Base-by-base conservation (phyloP, 2,888 invertebrate species). In the Hypselothyrea guttata region DNA sequence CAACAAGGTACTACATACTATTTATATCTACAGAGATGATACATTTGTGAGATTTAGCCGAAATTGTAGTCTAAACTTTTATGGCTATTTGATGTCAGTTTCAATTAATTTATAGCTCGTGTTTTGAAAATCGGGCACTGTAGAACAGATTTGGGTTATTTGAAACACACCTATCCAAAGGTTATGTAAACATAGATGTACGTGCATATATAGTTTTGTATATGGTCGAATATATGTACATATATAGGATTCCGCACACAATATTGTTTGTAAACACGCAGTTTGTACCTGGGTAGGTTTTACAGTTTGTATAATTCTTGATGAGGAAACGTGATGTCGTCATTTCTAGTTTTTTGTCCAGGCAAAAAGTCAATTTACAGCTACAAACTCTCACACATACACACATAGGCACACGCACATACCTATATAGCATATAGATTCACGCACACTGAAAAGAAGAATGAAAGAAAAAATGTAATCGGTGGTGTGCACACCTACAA, bases 401-500 rank as follows among this genome's bases (percentile, higher is more conserved):
- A 53, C 33, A 48, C 34, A 48, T 31, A 38, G 11, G 47, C 44
- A 42, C 15, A 58, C 52, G 40, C 27, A 56, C 27, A 47, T 22
- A n/a, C n/a, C n/a, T n/a, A n/a, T 42, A 22, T 9, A 18, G 33
- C 41, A 64, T 47, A 44, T n/a, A 11, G 16, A 47, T n/a, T n/a
- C n/a, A n/a, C n/a, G n/a, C n/a, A n/a, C n/a, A n/a, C n/a, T n/a
- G n/a, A 45, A 44, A 37, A 40, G 49, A 34, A 47, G 41, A 44
- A 37, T 37, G 35, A 12, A 60, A 31, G 22, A 37, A 42, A 52
- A 28, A 56, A 45, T 71, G 64, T 82, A 85, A 81, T 83, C 77
- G 85, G 73, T 85, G 84, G 66, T 66, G 83, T 68, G 66, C 79
- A 81, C 85, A 85, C 85, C 84, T 83, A 85, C 76, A 83, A 83